phyloP scores from a whole-genome alignment of 1,140 invertebrate genomes.

The Drosophila insularis region DNA sequence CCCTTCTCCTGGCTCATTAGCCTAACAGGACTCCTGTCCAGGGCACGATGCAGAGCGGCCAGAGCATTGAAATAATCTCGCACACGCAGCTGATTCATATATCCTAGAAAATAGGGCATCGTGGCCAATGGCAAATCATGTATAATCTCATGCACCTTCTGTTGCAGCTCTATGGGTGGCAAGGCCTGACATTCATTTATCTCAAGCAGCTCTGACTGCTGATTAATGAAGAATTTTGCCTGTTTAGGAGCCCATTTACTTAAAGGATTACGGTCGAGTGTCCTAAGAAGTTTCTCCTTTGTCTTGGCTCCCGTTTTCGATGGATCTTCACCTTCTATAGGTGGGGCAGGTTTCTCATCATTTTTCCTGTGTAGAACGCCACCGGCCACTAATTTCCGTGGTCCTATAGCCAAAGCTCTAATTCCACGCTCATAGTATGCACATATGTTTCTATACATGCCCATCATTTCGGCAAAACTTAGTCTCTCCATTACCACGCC shows the following conservation, averaged over 20 bases:
- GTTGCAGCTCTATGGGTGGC: constrained; percentile 89
- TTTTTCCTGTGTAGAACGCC: constrained; percentile 50
- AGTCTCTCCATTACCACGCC: constrained; percentile 91
- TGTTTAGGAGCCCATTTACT: constrained; percentile 91
- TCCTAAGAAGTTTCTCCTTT: constrained; percentile 24
- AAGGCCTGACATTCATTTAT: constrained; percentile 91
- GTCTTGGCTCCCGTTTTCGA: background rate
- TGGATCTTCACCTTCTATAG: background rate
- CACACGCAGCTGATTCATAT: constrained; percentile 93
- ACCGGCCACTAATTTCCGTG: constrained; percentile 49
- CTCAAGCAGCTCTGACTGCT: constrained; percentile 91
- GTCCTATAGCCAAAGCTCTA: constrained; percentile 51
- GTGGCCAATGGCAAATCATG: constrained; percentile 91
- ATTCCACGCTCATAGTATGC: constrained; percentile 84
- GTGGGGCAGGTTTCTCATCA: constrained; percentile 19
- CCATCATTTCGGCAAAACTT: constrained; percentile 90
- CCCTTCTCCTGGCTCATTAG: constrained; percentile 84
- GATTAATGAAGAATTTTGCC: constrained; percentile 93
- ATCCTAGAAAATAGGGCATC: constrained; percentile 95
- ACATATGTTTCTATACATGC: constrained; percentile 87
- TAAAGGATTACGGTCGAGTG: constrained; percentile 65
- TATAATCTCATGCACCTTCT: constrained; percentile 89
- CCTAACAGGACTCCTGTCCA: constrained; percentile 87
- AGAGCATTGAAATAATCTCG: constrained; percentile 94
- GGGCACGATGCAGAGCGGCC: constrained; percentile 92